Evolutionary conservation across 2,113 vertebrate species (phyloP), one percentile per base, ranked within the genome.

Genomic region (Nothocercus julius): DNA sequence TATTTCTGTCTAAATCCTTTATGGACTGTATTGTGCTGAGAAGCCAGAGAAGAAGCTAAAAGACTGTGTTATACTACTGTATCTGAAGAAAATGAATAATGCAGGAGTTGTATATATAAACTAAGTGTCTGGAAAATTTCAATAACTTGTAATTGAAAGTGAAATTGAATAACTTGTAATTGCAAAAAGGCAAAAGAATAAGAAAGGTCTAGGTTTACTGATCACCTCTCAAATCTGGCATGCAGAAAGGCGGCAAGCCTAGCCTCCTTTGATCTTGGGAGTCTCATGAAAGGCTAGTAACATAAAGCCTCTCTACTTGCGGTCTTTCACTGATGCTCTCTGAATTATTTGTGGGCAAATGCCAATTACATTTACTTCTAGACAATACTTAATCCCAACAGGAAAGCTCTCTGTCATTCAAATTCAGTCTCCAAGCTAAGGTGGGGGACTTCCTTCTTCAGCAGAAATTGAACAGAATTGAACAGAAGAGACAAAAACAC

Each of bases 401-500:
- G 0, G 1, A 49, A 80, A 47, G 1, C 13, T 73, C 19, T 67
- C 34, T 59, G 13, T 53, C 45, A 21, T 84, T 89, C 25, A 40
- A 84, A 92, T 64, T 7, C 11, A 68, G 11, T 40, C 19, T 79
- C 5, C 13, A 44, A 21, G 1, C 53, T 85, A 40, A 28, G 13
- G 44, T 17, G 47, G 10, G 84, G n/a, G 84, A 63, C 75, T 21
- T 91, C 63, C 17, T 42, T 44, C 22, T 20, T 11, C 11, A 67
- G 19, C 45, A 74, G 6, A 3, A 58, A 38, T 28, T 56, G 32
- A 45, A 5, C 0, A 51, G 13, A 87, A 2, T 51, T 59, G 3
- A 72, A 61, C 7, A 40, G 0, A 4, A 67, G 17, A 59, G 7
- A 24, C 4, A 18, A 78, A 76, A 15, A 0, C 2, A 8, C 14